Evolutionary conservation across 1,140 invertebrate species (phyloP), one percentile per base, ranked within the genome.

Genomic region (Macrostomum lignano): DNA sequence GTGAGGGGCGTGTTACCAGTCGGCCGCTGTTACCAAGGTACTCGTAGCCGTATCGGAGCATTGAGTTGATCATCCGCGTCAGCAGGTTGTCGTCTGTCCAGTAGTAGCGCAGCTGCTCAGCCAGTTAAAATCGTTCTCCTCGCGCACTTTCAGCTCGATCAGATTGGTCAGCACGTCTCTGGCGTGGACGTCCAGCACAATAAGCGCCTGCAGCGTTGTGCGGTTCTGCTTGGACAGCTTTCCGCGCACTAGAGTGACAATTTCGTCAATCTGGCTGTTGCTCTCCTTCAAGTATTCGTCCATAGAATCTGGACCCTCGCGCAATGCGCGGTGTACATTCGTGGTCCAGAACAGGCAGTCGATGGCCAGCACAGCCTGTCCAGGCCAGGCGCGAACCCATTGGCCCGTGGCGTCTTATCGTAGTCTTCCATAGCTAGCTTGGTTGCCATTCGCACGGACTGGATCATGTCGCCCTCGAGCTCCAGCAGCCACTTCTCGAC

Each of bases 401-500:
- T 67, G 46, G 9, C 68, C 62, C 79, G 57, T 1, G 55, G 38
- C 36, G 65, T 66, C 17, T 57, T 62, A 0, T 61, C 43, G 48
- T 81, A 86, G 15, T 67, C 71, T 9, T 63, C 61, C 41, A 69
- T 67, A 36, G 74, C 70, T 47, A 69, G 50, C 15, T 42, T 41
- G 33, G 46, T 47, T 11, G 21, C 68, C 40, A 71, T 65, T 46
- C 73, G 69, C 2, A 93, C 62, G 20, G 77, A 84, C 33, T 68
- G 68, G 46, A 82, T 77, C 79, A 93, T 93, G 25, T 69, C 64
- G 11, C 44, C 50, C 56, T 94, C 84, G 15, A 94, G 58, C 46
- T 91, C 73, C 2, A 79, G 51, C 2, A 94, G 61, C 84, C 84
- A 93, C 61, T 86, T 88, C 56, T 94, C 86, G 1, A 94, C 84